These are phyloP conservation scores for Prinia subflava DNA, from an alignment of 2,113 vertebrate species.

Conservation along the genomic window DNA sequence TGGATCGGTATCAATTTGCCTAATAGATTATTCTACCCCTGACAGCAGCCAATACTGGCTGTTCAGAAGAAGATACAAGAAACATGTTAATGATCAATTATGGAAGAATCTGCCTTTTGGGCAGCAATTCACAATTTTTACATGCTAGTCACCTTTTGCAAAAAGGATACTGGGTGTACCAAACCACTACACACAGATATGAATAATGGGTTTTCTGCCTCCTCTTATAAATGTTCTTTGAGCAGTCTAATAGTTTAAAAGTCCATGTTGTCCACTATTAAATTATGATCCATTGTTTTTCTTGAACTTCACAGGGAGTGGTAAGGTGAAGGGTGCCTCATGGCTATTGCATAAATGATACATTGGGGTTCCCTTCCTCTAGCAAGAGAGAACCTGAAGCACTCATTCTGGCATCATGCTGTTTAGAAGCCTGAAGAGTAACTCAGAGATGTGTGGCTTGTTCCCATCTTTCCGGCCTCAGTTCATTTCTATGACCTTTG, in stretches of 20 bases:
- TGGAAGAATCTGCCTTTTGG: slow-evolving; percentile 15
- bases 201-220: neutral
- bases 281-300: neutral
- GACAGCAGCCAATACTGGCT: slow-evolving; percentile 34
- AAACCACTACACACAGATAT: neutral
- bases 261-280: neutral
- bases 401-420: neutral
- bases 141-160: neutral
- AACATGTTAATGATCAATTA: slow-evolving; percentile 26
- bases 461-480: neutral
- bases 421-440: neutral
- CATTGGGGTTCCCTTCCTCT: neutral
- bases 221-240: neutral
- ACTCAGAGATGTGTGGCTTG: neutral
- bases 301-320: neutral
- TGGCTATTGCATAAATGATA: neutral
- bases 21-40: slow-evolving; percentile 33
- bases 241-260: neutral
- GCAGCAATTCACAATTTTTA: slow-evolving; percentile 2
- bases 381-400: neutral
- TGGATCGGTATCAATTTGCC: neutral
- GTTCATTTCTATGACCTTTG: neutral
- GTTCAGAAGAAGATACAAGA: neutral
- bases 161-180: neutral
- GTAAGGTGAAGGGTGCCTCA: neutral